phyloP scores from a whole-genome alignment of 92 coral and sea anemone genomes.

The Isaurus tuberculatus region DNA sequence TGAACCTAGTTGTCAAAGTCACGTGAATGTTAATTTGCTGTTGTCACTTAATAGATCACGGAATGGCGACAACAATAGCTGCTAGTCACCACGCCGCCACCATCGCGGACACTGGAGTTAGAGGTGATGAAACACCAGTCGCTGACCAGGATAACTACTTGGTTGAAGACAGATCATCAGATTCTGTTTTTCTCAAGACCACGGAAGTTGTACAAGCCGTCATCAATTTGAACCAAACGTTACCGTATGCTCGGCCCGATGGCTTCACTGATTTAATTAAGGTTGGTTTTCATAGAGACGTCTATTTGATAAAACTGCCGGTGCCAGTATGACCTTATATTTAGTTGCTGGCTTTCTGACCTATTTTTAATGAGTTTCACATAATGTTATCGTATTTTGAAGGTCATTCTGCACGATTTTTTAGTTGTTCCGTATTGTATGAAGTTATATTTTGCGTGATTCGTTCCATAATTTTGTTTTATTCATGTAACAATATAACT shows the following conservation, averaged over 20 bases:
- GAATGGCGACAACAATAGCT: constrained; percentile 38
- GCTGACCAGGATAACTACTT: constrained; percentile 15
- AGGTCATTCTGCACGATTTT: too few species aligned
- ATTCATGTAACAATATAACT: too few species aligned
- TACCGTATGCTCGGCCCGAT: constrained; percentile 44
- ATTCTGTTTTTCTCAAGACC: constrained; percentile 34
- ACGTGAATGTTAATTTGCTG: not conserved
- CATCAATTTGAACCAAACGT: constrained; percentile 42
- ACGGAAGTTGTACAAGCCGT: constrained; percentile 49
- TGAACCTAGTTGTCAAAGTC: not conserved
- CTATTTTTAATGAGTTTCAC: too few species aligned
- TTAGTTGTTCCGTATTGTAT: too few species aligned
- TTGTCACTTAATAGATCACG: constrained; percentile 24
- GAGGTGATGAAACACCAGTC: not conserved
- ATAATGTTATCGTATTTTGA: too few species aligned
- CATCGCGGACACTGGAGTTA: constrained; percentile 15
- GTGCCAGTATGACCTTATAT: not conserved
- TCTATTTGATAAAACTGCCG: not conserved
- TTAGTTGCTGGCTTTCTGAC: not conserved
- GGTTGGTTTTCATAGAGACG: not conserved
- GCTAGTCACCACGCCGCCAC: constrained; percentile 37
- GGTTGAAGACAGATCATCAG: constrained; percentile 41
- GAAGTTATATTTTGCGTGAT: too few species aligned
- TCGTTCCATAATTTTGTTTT: too few species aligned
- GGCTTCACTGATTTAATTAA: constrained; percentile 41